Conservation (phyloP, 2,113 vertebrate genomes). For the Aplodontia rufa region DNA sequence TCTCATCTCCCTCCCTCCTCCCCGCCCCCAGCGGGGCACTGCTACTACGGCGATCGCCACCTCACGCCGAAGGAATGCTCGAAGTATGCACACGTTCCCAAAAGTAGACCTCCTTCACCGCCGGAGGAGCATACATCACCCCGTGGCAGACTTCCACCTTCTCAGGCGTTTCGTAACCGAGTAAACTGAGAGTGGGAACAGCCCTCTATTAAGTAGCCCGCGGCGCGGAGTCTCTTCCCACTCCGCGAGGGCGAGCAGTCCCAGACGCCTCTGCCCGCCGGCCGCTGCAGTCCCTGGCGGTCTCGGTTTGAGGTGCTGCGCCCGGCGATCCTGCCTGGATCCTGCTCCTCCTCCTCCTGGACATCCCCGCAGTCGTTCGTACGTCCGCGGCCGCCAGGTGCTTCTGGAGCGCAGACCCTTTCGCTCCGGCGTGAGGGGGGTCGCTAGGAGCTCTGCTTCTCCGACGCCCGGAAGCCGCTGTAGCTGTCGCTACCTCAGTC, state of each 20-base stretch:
- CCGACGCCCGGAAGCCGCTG: neutral
- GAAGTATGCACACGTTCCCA: conserved; percentile 90
- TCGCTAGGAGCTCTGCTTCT: neutral
- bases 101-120: conserved; percentile 85
- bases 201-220: conserved; percentile 96
- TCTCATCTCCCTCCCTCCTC: conserved; percentile 27
- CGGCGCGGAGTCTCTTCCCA: conserved; percentile 89
- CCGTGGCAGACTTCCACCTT: conserved; percentile 88
- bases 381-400: conserved; percentile 31
- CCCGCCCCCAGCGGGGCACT: conserved; percentile 61
- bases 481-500: neutral
- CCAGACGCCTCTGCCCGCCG: conserved; percentile 80
- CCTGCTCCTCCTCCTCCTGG: neutral
- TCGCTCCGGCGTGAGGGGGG: neutral
- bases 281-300: conserved; percentile 69
- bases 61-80: conserved; percentile 93
- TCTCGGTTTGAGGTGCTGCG: neutral
- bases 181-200: conserved; percentile 91
- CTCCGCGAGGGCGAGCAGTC: conserved; percentile 89
- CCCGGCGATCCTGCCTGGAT: neutral
- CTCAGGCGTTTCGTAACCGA: conserved; percentile 92
- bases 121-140: conserved; percentile 88
- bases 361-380: neutral
- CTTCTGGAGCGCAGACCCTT: neutral
- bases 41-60: conserved; percentile 83